Evolutionary conservation across 2,888 invertebrate genomes (phyloP).

Genomic region (Lepidocyrtoides sp.): DNA sequence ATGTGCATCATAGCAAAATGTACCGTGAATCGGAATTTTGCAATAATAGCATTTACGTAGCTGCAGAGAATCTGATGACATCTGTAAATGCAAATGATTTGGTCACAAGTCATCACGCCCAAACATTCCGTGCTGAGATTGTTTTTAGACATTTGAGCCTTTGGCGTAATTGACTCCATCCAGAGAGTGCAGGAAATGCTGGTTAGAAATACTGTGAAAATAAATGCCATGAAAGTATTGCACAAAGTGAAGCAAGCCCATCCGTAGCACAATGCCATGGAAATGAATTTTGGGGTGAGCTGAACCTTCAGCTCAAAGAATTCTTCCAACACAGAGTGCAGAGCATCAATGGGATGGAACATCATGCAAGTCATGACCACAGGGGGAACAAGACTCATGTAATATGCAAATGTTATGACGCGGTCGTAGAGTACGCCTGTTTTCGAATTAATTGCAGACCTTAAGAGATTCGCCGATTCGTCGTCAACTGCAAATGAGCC

Average conservation of each 20-base stretch:
- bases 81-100: constrained; percentile 17
- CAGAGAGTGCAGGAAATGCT: not conserved
- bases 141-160: not conserved
- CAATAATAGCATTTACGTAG: constrained; percentile 5
- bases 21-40: not conserved
- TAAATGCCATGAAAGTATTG: constrained; percentile 33
- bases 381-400: not conserved
- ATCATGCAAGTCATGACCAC: constrained; percentile 25
- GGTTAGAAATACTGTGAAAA: not conserved
- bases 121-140: not conserved
- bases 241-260: constrained; percentile 25
- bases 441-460: too few relatives aligned
- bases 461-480: too few relatives aligned
- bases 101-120: not conserved
- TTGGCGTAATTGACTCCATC: not conserved
- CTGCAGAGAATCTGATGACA: constrained; percentile 21
- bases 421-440: too few relatives aligned
- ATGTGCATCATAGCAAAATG: constrained; percentile 24
- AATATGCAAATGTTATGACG: too few relatives aligned
- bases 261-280: not conserved
- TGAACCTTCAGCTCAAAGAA: constrained; percentile 12
- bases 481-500: too few relatives aligned
- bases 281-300: not conserved
- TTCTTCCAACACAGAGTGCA: not conserved
- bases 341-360: constrained; percentile 12